phyloP scores from a whole-genome alignment of 2,888 invertebrate species.

The Lepidonotus clava region DNA sequence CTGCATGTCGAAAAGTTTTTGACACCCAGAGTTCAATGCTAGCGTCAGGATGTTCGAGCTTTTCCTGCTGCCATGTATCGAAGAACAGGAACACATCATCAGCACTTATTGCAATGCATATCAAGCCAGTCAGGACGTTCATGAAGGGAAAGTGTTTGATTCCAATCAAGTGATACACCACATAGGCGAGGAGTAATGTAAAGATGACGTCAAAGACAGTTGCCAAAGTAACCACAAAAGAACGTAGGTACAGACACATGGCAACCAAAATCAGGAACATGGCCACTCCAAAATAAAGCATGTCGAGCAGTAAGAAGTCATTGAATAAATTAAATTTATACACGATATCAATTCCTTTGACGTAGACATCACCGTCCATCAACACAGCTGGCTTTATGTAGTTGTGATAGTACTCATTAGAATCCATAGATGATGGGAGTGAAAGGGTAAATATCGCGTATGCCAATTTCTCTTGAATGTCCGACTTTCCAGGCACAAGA shows the following conservation, averaged over 20 bases:
- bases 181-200: conserved; percentile 76
- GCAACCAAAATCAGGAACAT: conserved; percentile 57
- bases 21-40: background rate
- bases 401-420: background rate
- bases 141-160: conserved; percentile 97
- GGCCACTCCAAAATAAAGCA: conserved; percentile 59
- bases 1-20: conserved; percentile 21
- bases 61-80: conserved; percentile 88
- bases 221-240: conserved; percentile 57
- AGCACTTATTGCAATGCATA: conserved; percentile 90
- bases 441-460: no score
- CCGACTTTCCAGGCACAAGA: no score
- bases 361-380: background rate
- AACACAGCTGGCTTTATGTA: background rate
- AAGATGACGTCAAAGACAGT: conserved; percentile 58
- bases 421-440: no score
- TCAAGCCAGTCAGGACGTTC: conserved; percentile 95
- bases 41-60: conserved; percentile 67
- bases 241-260: conserved; percentile 57
- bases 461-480: background rate
- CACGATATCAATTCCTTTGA: conserved; percentile 31
- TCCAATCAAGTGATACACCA: conserved; percentile 90
- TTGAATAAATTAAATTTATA: conserved; percentile 47
- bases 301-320: conserved; percentile 44
- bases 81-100: conserved; percentile 95